phyloP scores from a whole-genome alignment of 2,888 invertebrate species.

The Caenorhabditis japonica region DNA sequence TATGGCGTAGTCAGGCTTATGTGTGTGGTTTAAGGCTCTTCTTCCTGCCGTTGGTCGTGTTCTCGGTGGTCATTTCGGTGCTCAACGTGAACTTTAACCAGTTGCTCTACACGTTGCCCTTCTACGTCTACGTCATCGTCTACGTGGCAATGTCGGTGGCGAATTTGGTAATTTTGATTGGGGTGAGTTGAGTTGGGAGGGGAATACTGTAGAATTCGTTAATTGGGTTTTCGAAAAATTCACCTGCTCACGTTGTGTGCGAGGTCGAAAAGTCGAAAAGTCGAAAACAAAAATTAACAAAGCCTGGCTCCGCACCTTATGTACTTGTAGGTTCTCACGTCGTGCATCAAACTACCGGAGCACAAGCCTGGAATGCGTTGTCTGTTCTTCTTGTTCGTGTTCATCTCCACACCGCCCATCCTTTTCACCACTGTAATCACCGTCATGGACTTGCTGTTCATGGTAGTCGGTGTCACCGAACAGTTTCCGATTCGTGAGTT shows the following conservation, averaged over 20 bases:
- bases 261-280: too few relatives aligned
- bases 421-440: conserved; percentile 45
- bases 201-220: neutral
- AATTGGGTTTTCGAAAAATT: too few relatives aligned
- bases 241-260: neutral
- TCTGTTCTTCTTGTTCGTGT: conserved; percentile 26
- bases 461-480: conserved; percentile 38
- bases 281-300: too few relatives aligned
- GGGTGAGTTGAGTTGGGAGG: too few relatives aligned
- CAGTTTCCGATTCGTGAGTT: conserved; percentile 42
- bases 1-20: too few relatives aligned
- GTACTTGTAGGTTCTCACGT: conserved; percentile 15
- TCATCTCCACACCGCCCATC: conserved; percentile 29
- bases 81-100: conserved; percentile 43
- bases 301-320: too few relatives aligned
- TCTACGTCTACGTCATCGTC: conserved; percentile 30
- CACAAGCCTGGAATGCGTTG: conserved; percentile 27
- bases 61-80: conserved; percentile 15
- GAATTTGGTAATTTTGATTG: conserved; percentile 23
- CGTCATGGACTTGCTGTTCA: conserved; percentile 42
- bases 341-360: conserved; percentile 17
- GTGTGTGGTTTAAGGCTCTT: conserved; percentile 15
- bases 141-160: conserved; percentile 30
- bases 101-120: conserved; percentile 36
- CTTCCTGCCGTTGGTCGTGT: conserved; percentile 21